These are phyloP conservation scores for Entelurus aequoreus DNA, from an alignment of 2,113 vertebrate genomes.

Conservation along the genomic window DNA sequence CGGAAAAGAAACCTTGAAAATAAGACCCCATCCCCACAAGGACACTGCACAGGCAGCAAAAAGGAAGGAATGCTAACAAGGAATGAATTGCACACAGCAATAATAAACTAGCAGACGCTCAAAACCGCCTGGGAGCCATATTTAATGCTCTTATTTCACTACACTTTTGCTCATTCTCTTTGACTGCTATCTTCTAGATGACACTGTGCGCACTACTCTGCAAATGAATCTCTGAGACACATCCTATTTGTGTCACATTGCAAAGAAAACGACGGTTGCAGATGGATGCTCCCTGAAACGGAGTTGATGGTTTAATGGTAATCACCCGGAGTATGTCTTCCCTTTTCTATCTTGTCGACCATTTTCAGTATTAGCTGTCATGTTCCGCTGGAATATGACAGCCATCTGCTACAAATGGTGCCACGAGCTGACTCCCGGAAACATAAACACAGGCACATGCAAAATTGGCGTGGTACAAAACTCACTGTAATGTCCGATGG, in stretches of 20 bases:
- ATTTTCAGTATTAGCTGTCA: conserved; percentile 50
- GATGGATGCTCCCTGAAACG: conserved; percentile 44
- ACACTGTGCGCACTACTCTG: conserved; percentile 35
- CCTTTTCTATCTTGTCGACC: conserved; percentile 39
- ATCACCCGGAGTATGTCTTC: conserved; percentile 41
- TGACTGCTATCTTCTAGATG: conserved; percentile 55
- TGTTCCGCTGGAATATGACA: conserved; percentile 35
- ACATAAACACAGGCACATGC: conserved; percentile 44
- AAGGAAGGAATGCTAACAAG: neutral
- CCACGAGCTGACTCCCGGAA: conserved; percentile 35
- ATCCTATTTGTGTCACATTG: conserved; percentile 55
- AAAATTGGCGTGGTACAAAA: conserved; percentile 33
- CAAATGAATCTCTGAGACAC: conserved; percentile 56
- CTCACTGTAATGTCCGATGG: conserved; percentile 1
- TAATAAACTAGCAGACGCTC: conserved; percentile 36
- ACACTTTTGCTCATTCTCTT: conserved; percentile 45
- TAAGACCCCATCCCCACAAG: too few relatives aligned
- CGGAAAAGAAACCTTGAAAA: too few relatives aligned
- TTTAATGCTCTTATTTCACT: conserved; percentile 34
- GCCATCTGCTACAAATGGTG: conserved; percentile 59
- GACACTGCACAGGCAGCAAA: too few relatives aligned
- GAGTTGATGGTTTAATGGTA: conserved; percentile 47
- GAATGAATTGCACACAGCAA: conserved; percentile 24
- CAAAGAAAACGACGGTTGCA: conserved; percentile 33
- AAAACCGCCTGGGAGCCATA: conserved; percentile 37